Evolutionary conservation across 2,113 vertebrate genomes (phyloP).

Genomic region (Coracopsis vasa): DNA sequence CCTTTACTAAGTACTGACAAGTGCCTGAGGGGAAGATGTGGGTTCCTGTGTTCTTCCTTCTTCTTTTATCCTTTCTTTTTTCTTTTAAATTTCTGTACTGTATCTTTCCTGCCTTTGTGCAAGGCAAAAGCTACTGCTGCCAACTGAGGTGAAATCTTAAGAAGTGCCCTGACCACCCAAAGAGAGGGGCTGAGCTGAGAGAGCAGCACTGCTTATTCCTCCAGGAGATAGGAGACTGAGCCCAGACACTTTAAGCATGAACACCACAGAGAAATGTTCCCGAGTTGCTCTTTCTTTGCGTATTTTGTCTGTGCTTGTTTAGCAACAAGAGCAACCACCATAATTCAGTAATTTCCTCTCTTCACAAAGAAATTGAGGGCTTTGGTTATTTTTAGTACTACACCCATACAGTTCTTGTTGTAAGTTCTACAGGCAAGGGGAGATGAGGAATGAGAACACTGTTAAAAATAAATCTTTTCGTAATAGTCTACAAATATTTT

Average conservation of each 20-base stretch:
- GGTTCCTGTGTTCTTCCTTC: background rate
- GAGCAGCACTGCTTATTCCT: background rate
- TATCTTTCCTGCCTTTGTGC: background rate
- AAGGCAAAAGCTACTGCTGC: background rate
- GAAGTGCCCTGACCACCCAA: background rate
- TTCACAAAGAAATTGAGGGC: background rate
- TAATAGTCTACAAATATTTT: fast-evolving
- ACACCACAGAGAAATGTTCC: fast-evolving
- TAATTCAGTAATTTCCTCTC: background rate
- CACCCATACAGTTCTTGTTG: background rate
- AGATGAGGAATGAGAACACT: fast-evolving
- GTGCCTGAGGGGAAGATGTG: background rate
- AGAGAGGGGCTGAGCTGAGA: fast-evolving
- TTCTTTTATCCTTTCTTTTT: background rate
- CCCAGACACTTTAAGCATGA: fast-evolving
- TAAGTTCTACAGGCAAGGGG: background rate
- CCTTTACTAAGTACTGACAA: background rate
- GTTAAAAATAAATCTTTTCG: background rate
- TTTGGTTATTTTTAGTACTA: background rate
- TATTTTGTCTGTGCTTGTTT: background rate
- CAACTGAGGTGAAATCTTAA: fast-evolving
- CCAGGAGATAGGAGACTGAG: background rate
- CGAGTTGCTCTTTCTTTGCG: background rate
- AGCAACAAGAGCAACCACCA: background rate
- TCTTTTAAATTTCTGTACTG: background rate